Percentiles rank a stretch among this genome's conserved stretches.
Conservation (phyloP, 1,140 invertebrate genomes). For the Drosophila nasuta region DNA sequence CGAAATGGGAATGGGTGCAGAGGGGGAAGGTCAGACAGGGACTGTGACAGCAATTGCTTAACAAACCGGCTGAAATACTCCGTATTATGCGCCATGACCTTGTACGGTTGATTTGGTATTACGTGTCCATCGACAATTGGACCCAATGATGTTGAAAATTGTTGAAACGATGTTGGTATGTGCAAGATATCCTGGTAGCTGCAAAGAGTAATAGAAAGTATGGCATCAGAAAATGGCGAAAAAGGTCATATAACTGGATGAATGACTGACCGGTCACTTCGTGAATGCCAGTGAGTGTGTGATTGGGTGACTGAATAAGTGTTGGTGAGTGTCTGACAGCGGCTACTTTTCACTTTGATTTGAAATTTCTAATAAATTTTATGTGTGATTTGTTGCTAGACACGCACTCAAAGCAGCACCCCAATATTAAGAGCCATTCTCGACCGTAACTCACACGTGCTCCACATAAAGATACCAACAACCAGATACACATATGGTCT, state of each 20-base stretch:
- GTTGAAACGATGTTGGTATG: conserved; percentile 87
- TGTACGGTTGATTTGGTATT: conserved; percentile 91
- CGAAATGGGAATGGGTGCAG: conserved; percentile 8
- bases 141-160: conserved; percentile 90
- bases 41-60: conserved; percentile 70
- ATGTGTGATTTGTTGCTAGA: conserved; percentile 73
- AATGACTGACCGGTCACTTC: conserved; percentile 37
- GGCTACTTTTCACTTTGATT: conserved; percentile 80
- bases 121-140: conserved; percentile 93
- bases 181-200: conserved; percentile 90
- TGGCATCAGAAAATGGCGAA: conserved; percentile 61
- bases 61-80: conserved; percentile 88
- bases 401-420: conserved; percentile 39
- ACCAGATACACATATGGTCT: conserved; percentile 66
- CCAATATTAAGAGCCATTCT: conserved; percentile 6
- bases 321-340: conserved; percentile 58
- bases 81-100: conserved; percentile 90
- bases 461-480: conserved; percentile 67
- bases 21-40: conserved; percentile 22
- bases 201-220: conserved; percentile 76
- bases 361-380: conserved; percentile 82
- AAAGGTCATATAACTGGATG: conserved; percentile 67
- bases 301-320: not conserved
- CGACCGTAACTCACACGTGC: conserved; percentile 51
- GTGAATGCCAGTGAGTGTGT: not conserved